A percentile compares a stretch with the other conserved stretches of the same genome.
phyloP scores from a whole-genome alignment of 2,797 vertebrate species.

The Xyrichtys novacula region DNA sequence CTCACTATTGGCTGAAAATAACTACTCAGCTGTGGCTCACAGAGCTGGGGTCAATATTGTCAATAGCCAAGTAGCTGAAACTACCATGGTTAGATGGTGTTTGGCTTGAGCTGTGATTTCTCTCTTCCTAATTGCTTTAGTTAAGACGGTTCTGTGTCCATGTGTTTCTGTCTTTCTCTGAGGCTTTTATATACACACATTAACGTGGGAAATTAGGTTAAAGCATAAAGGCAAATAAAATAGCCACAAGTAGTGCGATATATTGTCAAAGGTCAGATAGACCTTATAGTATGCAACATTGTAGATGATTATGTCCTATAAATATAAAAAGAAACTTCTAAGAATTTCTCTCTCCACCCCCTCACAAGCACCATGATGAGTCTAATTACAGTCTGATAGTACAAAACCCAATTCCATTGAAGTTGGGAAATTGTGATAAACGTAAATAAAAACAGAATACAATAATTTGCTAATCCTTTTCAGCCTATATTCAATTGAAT shows the following conservation, averaged over 20 bases:
- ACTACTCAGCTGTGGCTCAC: constrained; percentile 58
- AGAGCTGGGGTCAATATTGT: constrained; percentile 68
- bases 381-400: too few species aligned
- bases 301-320: too few species aligned
- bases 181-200: constrained; percentile 14
- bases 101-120: constrained; percentile 41
- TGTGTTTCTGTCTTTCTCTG: constrained; percentile 26
- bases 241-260: constrained; percentile 15
- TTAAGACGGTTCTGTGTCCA: constrained; percentile 53
- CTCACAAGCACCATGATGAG: too few species aligned
- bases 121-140: constrained; percentile 61
- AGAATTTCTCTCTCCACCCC: too few species aligned
- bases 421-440: too few species aligned
- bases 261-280: too few species aligned
- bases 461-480: too few species aligned
- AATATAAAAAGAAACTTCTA: too few species aligned
- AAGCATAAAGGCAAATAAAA: constrained; percentile 14
- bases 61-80: constrained; percentile 68
- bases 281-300: too few species aligned
- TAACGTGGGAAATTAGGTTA: constrained; percentile 20
- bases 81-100: constrained; percentile 40
- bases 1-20: constrained; percentile 53
- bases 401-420: too few species aligned
- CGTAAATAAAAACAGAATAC: too few species aligned
- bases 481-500: too few species aligned